phyloP scores from a whole-genome alignment of 2,888 invertebrate genomes.

The Dolichomitus sp. region DNA sequence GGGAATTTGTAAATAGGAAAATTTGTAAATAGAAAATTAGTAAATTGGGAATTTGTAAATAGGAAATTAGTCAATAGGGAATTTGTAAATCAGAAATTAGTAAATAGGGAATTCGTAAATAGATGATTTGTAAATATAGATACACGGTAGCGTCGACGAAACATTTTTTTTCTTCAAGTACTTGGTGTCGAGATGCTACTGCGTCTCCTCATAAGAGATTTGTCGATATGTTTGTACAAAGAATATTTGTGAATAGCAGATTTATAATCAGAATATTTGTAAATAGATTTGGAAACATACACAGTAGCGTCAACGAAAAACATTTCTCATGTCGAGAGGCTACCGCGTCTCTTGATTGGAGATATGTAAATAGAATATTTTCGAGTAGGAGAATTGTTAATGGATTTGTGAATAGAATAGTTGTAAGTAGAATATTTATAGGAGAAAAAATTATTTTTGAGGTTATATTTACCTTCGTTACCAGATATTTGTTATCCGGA shows the following conservation, averaged over 20 bases:
- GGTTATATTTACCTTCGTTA: too few relatives aligned
- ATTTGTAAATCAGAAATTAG: not conserved
- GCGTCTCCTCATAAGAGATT: too few relatives aligned
- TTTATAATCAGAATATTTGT: not conserved
- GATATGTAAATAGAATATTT: slow-evolving; percentile 1
- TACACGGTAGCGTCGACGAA: too few relatives aligned
- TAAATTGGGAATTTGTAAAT: not conserved
- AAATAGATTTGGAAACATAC: too few relatives aligned
- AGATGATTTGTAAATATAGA: not conserved
- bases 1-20: not conserved
- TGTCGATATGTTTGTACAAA: too few relatives aligned
- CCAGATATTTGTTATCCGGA: too few relatives aligned
- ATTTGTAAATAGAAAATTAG: not conserved
- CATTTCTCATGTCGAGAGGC: not conserved
- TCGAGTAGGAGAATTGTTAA: not conserved
- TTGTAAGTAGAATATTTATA: too few relatives aligned
- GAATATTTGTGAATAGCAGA: not conserved
- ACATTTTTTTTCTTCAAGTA: too few relatives aligned
- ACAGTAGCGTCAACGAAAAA: not conserved
- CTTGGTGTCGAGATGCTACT: too few relatives aligned
- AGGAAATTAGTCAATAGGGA: not conserved
- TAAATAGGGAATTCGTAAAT: not conserved
- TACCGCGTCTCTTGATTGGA: not conserved
- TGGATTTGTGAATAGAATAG: too few relatives aligned
- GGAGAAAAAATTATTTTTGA: too few relatives aligned